Percentiles rank a stretch among this genome's conserved stretches.
phyloP scores from a whole-genome alignment of 2,113 vertebrate genomes.

The Carollia perspicillata region DNA sequence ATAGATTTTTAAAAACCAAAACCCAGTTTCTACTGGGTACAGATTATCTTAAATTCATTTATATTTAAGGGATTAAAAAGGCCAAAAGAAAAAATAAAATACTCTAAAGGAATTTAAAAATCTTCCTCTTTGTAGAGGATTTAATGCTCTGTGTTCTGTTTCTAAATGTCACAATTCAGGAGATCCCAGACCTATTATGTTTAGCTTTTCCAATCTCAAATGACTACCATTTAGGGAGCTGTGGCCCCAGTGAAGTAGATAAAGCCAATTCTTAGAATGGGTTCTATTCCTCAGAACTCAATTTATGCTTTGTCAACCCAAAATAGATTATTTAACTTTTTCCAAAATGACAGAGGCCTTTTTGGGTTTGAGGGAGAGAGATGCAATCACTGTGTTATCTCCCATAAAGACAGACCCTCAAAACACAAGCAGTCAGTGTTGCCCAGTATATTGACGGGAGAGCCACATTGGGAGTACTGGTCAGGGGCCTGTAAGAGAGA shows the following conservation, averaged over 20 bases:
- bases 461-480: background rate
- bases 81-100: slow-evolving; percentile 7
- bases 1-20: slow-evolving; percentile 40
- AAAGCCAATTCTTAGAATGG: slow-evolving; percentile 39
- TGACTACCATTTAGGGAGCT: background rate
- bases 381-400: background rate
- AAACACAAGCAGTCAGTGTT: background rate
- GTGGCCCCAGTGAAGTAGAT: background rate
- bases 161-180: slow-evolving; percentile 47
- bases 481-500: background rate
- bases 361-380: background rate
- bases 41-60: background rate
- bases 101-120: slow-evolving; percentile 28
- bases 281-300: background rate
- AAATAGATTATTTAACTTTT: slow-evolving; percentile 48
- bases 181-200: background rate
- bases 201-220: slow-evolving; percentile 30
- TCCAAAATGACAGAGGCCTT: background rate
- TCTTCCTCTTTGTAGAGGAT: background rate
- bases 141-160: slow-evolving; percentile 39
- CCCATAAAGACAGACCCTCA: background rate
- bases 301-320: slow-evolving; percentile 17
- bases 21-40: background rate
- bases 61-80: slow-evolving; percentile 13
- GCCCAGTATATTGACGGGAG: background rate